These are phyloP conservation scores for Andrena bucephala DNA, from an alignment of 2,888 invertebrate genomes.

Conservation along the genomic window DNA sequence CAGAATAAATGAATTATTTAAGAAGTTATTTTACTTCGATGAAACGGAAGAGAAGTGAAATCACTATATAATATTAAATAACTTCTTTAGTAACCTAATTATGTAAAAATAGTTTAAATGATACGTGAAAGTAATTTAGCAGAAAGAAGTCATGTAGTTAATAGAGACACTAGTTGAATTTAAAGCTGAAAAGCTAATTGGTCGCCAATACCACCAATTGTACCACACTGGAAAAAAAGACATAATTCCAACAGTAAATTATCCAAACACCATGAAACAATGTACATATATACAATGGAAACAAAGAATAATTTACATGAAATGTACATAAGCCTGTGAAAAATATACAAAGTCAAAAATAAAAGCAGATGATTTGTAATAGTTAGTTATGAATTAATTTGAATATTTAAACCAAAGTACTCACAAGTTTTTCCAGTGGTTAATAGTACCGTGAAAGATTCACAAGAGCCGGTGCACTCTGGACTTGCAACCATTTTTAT, in stretches of 20 bases:
- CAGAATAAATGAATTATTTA: slow-evolving; percentile 6
- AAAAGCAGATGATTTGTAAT: neutral
- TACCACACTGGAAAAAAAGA: slow-evolving; percentile 88
- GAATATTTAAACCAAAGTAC: slow-evolving; percentile 4
- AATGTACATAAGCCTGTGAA: slow-evolving; percentile 13
- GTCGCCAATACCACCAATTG: slow-evolving; percentile 94
- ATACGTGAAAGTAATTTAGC: slow-evolving; percentile 84
- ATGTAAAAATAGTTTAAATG: slow-evolving; percentile 18
- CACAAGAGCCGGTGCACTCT: slow-evolving; percentile 91
- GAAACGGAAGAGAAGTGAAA: neutral
- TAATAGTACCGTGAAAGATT: slow-evolving; percentile 89
- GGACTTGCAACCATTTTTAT: slow-evolving; percentile 91
- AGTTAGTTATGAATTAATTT: neutral
- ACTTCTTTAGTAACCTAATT: slow-evolving; percentile 1
- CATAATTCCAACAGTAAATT: neutral
- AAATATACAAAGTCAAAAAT: slow-evolving; percentile 1
- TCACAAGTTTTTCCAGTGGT: slow-evolving; percentile 91
- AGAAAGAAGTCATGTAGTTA: slow-evolving; percentile 91
- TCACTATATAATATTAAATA: neutral
- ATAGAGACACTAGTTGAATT: slow-evolving; percentile 88
- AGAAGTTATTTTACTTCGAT: neutral
- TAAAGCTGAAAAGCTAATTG: slow-evolving; percentile 88
- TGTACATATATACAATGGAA: slow-evolving; percentile 4
- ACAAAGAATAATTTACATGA: neutral
- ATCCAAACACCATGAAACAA: neutral